Evolutionary conservation across 2,113 vertebrate genomes (phyloP).

Genomic region (Mormoops blainvillei): DNA sequence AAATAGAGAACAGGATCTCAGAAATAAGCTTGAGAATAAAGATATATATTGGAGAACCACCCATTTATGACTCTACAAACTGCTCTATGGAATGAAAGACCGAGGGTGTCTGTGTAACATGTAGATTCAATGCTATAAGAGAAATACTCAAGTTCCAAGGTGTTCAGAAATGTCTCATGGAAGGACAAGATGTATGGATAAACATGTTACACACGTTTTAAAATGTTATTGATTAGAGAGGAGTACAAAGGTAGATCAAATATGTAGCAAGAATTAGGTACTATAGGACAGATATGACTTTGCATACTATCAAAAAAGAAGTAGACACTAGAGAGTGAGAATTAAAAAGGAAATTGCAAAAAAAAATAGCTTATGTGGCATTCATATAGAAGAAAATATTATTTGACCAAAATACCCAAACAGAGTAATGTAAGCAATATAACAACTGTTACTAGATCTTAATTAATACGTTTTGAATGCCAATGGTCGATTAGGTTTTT

Average conservation of each 20-base stretch:
- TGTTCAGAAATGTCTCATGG: not conserved
- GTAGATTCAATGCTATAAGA: not conserved
- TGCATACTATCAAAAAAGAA: not conserved
- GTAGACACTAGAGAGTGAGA: not conserved
- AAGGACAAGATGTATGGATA: not conserved
- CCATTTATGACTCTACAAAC: not conserved
- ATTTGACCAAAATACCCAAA: not conserved
- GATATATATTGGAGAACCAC: not conserved
- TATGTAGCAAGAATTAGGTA: not conserved
- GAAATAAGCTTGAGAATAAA: not conserved
- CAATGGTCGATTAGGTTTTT: not conserved
- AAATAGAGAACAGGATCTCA: not conserved
- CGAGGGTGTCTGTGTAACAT: not conserved
- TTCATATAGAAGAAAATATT: not conserved
- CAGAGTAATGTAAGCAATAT: not conserved
- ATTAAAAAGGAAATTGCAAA: not conserved
- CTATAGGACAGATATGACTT: rapidly evolving
- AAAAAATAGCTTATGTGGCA: not conserved
- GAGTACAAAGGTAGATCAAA: not conserved
- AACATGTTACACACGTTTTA: not conserved
- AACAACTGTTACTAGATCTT: not conserved
- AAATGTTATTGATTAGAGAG: not conserved
- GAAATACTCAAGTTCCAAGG: not conserved
- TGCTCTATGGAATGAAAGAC: not conserved
- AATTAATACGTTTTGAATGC: not conserved